Percentiles rank a stretch among this genome's conserved stretches.
Conservation (phyloP, 2,113 vertebrate species). For the human (Homo sapiens) region DNA sequence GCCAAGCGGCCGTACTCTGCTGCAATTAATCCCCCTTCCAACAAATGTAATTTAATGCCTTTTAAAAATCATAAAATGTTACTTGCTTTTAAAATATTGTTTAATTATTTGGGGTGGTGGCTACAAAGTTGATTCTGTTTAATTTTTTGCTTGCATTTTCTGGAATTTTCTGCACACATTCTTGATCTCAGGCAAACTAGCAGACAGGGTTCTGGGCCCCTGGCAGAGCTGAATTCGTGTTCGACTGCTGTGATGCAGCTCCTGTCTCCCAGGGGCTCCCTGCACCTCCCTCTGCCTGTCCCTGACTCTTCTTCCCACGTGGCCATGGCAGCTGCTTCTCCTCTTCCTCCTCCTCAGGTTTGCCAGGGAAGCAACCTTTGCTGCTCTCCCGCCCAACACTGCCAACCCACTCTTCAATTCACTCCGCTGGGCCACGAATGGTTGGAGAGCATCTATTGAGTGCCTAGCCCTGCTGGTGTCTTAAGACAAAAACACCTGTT, state of each 20-base stretch:
- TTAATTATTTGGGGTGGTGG: background rate
- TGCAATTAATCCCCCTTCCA: background rate
- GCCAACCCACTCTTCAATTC: no score
- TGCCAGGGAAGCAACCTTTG: background rate
- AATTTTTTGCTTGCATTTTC: background rate
- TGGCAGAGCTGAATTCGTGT: background rate
- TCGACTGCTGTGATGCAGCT: rapidly evolving
- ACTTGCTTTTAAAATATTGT: background rate
- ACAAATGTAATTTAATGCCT: background rate
- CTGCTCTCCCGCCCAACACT: rapidly evolving
- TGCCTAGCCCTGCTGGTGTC: rapidly evolving
- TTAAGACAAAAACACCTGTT: background rate
- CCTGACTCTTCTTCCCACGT: background rate
- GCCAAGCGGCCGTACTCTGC: background rate
- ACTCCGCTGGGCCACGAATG: rapidly evolving
- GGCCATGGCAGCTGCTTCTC: background rate
- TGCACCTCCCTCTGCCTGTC: background rate
- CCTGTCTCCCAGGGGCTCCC: no score
- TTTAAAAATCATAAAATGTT: background rate
- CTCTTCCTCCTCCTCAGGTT: background rate
- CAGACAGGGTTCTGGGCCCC: background rate
- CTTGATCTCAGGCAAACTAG: background rate
- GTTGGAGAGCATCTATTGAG: background rate
- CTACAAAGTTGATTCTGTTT: background rate
- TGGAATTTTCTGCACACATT: background rate